These are phyloP conservation scores for Petrocephalus microphthalmus DNA, from an alignment of 2,113 vertebrate genomes.

Conservation along the genomic window DNA sequence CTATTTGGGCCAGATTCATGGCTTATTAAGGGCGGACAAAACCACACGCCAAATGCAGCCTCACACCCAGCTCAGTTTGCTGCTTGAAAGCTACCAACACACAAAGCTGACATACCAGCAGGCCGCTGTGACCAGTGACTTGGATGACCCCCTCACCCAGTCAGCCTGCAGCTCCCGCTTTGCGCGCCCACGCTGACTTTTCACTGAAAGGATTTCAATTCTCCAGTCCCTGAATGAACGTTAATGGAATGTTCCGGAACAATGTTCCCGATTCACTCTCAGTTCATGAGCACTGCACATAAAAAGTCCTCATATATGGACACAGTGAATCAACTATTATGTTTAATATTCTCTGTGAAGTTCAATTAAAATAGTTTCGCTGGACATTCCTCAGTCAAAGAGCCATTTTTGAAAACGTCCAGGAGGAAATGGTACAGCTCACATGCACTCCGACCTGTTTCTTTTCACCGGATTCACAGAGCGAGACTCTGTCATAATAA, in stretches of 20 bases:
- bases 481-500: not conserved
- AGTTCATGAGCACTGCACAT: not conserved
- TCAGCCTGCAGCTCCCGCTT: not conserved
- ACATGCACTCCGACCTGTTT: not conserved
- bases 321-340: conserved; percentile 18
- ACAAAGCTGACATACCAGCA: not conserved
- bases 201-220: not conserved
- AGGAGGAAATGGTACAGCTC: not conserved
- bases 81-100: not conserved
- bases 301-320: conserved; percentile 8
- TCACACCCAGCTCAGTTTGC: not conserved
- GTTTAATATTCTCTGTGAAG: conserved; percentile 3
- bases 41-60: not conserved
- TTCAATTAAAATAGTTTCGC: conserved; percentile 14
- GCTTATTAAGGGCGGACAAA: not conserved
- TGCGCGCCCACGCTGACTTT: not conserved
- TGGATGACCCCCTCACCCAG: not conserved
- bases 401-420: not conserved
- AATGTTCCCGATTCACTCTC: not conserved
- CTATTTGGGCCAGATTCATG: not conserved
- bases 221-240: not conserved
- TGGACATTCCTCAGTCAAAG: conserved; percentile 9
- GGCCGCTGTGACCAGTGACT: not conserved
- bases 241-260: not conserved
- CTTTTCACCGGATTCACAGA: not conserved